These are phyloP conservation scores for Sesamia inferens DNA, from an alignment of 2,888 invertebrate genomes.

Conservation along the genomic window DNA sequence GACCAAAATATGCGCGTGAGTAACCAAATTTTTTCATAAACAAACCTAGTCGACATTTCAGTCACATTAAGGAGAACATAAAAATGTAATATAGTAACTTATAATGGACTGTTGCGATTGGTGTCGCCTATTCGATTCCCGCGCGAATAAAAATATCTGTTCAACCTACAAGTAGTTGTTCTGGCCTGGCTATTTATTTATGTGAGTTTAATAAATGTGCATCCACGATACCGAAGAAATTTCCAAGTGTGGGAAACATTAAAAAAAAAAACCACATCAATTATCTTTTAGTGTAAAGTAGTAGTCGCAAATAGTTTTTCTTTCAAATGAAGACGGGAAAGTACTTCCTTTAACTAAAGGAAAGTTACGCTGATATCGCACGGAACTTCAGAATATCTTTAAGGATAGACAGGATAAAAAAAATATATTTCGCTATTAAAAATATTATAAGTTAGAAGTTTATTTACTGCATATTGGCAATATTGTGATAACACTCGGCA, in stretches of 20 bases:
- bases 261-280: not conserved
- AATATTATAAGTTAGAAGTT: slow-evolving; percentile 13
- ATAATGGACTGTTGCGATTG: too few species aligned
- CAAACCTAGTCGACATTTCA: not conserved
- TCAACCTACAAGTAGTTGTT: too few species aligned
- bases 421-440: not conserved
- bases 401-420: not conserved
- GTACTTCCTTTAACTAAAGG: slow-evolving; percentile 6
- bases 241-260: too few species aligned
- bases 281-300: not conserved
- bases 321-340: slow-evolving; percentile 21
- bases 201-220: too few species aligned
- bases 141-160: too few species aligned
- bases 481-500: not conserved
- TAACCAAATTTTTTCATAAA: not conserved
- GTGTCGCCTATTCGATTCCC: too few species aligned
- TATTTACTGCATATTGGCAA: not conserved
- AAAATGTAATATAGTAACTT: not conserved
- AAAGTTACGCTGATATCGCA: slow-evolving; percentile 20
- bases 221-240: too few species aligned
- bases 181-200: too few species aligned
- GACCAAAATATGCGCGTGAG: not conserved
- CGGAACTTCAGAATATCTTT: slow-evolving; percentile 9
- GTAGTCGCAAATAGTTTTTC: slow-evolving; percentile 8
- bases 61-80: not conserved